Evolutionary conservation across 2,113 vertebrate species (phyloP).

Genomic region (Oncorhynchus clarkii): DNA sequence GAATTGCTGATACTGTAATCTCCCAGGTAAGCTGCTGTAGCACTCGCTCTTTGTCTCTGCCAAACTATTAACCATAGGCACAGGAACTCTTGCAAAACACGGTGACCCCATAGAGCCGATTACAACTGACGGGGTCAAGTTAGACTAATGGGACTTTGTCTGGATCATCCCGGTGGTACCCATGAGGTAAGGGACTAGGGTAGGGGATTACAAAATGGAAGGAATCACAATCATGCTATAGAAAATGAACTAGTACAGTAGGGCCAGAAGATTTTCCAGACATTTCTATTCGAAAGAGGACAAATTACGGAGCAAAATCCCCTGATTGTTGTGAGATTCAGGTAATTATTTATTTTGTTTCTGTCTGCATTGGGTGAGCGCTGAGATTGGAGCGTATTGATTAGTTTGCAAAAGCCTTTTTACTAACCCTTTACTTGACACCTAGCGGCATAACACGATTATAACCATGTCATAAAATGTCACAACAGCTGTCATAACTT

Average conservation of each 20-base stretch:
- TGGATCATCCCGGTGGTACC: conserved; percentile 29
- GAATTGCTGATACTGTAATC: conserved; percentile 63
- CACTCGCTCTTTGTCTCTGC: conserved; percentile 2
- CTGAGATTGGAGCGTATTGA: conserved; percentile 40
- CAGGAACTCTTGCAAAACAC: conserved; percentile 36
- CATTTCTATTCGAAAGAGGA: not conserved
- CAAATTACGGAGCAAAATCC: conserved; percentile 23
- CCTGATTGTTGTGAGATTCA: conserved; percentile 19
- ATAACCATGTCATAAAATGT: no score
- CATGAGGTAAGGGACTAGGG: conserved; percentile 29
- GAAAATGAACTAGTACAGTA: not conserved
- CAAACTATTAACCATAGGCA: conserved; percentile 45
- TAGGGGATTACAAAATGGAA: conserved; percentile 46
- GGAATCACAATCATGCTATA: conserved; percentile 9
- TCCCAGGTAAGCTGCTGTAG: conserved; percentile 58
- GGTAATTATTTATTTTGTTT: conserved; percentile 18
- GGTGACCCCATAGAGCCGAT: conserved; percentile 48
- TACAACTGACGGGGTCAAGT: conserved; percentile 54
- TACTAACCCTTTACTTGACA: no score
- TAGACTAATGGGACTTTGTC: conserved; percentile 62
- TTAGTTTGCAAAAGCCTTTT: conserved; percentile 36
- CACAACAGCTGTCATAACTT: no score
- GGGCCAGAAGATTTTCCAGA: not conserved
- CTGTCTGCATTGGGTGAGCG: conserved; percentile 9
- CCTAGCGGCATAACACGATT: no score